Base-by-base conservation (phyloP, 2,888 invertebrate genomes). In the Acleris holmiana region DNA sequence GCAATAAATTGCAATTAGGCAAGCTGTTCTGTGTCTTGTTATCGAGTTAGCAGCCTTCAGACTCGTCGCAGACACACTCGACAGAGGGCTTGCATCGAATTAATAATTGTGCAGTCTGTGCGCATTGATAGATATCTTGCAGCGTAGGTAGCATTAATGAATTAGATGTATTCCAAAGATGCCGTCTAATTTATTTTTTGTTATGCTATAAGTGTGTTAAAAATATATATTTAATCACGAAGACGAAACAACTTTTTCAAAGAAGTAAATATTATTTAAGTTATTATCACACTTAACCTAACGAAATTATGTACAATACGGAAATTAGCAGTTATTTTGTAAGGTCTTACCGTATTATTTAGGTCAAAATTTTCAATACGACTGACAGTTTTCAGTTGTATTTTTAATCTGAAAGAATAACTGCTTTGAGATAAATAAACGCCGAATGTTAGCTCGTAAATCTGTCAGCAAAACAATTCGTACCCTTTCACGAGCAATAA, bases 1-100 rank as follows among this genome's bases (percentile, higher is more conserved):
- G 91, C 89, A 91, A 92, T 90, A 91, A 92, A 91, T 91, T 91
- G 91, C 91, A 92, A 91, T 91, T 91, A 91, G 89, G 87, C 89
- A 84, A 89, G 86, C 90, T 85, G 89, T 88, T 65, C 59, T 89
- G 88, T 85, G 87, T 91, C 91, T 91, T 91, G 91, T 91, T 91
- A 91, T 91, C 88, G 87, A 91, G 91, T 91, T 91, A 90, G 89
- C 89, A 85, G 87, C 82, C 83, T 88, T 84, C 83, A 79, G 85
- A 84, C 83, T 83, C 78, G 73, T 70, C 79, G 80, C 76, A 78
- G 77, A 74, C 77, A 79, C 86, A 82, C 85, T 86, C 78, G 79
- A 80, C 75, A 77, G 79, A 79, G 74, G 74, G 75, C 77, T 75
- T 74, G 76, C 71, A 77, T 80, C 79, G 78, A 85, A 86, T 88